These are phyloP conservation scores for Gallirallus australis DNA, from an alignment of 2,797 vertebrate genomes.

Conservation along the genomic window DNA sequence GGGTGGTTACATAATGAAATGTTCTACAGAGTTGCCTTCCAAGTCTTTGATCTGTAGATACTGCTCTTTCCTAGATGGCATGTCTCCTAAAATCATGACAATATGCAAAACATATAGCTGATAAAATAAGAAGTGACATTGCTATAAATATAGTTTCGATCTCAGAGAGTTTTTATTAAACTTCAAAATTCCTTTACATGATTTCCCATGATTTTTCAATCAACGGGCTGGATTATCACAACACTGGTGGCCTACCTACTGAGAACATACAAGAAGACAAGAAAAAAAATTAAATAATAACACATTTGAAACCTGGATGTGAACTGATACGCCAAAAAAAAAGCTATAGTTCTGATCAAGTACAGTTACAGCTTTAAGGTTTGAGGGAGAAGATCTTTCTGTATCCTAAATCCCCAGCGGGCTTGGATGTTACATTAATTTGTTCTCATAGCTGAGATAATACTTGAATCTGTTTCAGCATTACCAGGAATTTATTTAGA, in stretches of 20 bases:
- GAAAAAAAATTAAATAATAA: not conserved
- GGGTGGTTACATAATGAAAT: conserved; percentile 9
- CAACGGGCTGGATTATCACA: not conserved
- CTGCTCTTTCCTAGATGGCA: not conserved
- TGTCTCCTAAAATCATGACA: not conserved
- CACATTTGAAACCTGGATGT: not conserved
- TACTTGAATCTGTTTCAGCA: not conserved
- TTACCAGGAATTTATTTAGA: not conserved
- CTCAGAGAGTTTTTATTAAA: not conserved
- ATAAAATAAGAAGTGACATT: not conserved
- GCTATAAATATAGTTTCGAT: not conserved
- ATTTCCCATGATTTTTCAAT: not conserved
- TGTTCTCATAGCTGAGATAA: not conserved
- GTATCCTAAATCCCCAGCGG: not conserved
- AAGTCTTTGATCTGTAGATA: conserved; percentile 34
- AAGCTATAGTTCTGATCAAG: rapidly evolving
- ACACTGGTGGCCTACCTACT: not conserved
- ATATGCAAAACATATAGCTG: not conserved
- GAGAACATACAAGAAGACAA: not conserved
- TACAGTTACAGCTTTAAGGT: not conserved
- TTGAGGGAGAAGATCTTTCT: not conserved
- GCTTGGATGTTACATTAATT: not conserved
- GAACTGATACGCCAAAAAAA: not conserved
- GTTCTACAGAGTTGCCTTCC: not conserved
- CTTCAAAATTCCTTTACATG: not conserved